These are phyloP conservation scores for Drosophila chauvacae DNA, from an alignment of 1,140 invertebrate species.

Conservation along the genomic window DNA sequence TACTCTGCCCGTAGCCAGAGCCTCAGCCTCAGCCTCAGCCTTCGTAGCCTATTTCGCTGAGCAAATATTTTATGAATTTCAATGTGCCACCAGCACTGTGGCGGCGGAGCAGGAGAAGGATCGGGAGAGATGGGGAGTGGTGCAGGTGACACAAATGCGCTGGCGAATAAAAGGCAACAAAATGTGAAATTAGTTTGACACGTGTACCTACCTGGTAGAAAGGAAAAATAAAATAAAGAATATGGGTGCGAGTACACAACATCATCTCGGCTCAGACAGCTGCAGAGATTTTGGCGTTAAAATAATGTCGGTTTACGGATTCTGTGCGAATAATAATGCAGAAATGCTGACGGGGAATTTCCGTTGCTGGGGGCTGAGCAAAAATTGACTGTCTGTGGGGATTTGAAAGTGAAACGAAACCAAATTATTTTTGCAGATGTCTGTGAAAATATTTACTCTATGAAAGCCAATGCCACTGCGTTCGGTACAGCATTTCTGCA, in stretches of 20 bases:
- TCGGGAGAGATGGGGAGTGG: background rate
- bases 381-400: background rate
- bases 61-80: constrained; percentile 82
- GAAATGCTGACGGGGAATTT: constrained; percentile 21
- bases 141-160: constrained; percentile 66
- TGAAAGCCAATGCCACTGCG: background rate
- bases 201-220: constrained; percentile 61
- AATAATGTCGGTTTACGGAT: constrained; percentile 24
- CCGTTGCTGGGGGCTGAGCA: background rate
- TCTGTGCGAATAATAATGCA: constrained; percentile 26
- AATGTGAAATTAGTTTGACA: constrained; percentile 82
- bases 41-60: constrained; percentile 72
- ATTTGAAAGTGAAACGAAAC: constrained; percentile 28
- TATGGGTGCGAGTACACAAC: constrained; percentile 24
- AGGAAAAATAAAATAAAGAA: constrained; percentile 20
- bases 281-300: constrained; percentile 23
- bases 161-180: constrained; percentile 75
- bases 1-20: constrained; percentile 62
- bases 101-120: background rate
- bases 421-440: constrained; percentile 9
- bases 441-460: background rate
- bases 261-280: constrained; percentile 58
- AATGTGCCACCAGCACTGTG: constrained; percentile 62
- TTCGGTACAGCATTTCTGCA: background rate
- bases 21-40: background rate